Base-by-base conservation (phyloP, 2,888 invertebrate species). In the Aleiodes testaceus region DNA sequence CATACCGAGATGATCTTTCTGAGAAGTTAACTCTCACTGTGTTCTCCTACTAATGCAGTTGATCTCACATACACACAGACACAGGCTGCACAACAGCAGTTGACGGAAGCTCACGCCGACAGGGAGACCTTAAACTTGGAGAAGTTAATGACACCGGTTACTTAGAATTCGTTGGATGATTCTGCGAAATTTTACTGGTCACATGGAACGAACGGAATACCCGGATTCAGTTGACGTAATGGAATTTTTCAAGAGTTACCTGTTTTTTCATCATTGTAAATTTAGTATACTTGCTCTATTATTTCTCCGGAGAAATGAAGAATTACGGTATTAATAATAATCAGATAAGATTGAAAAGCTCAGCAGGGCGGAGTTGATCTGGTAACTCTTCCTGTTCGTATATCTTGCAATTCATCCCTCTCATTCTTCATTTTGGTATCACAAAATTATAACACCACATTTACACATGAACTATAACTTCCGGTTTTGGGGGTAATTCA, bases 1-100 rank as follows among this genome's bases (percentile, higher is more conserved):
- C 67, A 67, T 67, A 67, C 67, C 67, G 30, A 67, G 59, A 67
- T 67, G 67, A 70, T 70, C 70, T 70, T 70, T 70, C 70, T 59
- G 20, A 55, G 70, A 70, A 70, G 63, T 69, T 50, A 36, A 45
- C 53, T 59, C 59, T 59, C 59, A 59, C 59, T 59, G n/a, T 53
- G 9, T 16, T 11, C 30, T 45, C 30, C 18, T 18, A 66, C 53
- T 36, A 66, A 45, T 66, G 66, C 26, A 26, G 26, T 26, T 26
- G 36, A 66, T 52, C 42, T 30, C 26, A 47, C 26, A 64, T 16
- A 30, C 0, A 22, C 30, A 42, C 44, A 26, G 3, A 20, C n/a
- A 44, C 9, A 36, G 11, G 2, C 4, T 26, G 5, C 26, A 26
- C 26, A 26, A 49, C 16, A 42, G 22, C 63, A 26, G 55, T 70